Percentiles rank a stretch among this genome's conserved stretches.
Evolutionary conservation across 2,888 invertebrate species (phyloP).

Genomic region (Plemyria rubiginata): DNA sequence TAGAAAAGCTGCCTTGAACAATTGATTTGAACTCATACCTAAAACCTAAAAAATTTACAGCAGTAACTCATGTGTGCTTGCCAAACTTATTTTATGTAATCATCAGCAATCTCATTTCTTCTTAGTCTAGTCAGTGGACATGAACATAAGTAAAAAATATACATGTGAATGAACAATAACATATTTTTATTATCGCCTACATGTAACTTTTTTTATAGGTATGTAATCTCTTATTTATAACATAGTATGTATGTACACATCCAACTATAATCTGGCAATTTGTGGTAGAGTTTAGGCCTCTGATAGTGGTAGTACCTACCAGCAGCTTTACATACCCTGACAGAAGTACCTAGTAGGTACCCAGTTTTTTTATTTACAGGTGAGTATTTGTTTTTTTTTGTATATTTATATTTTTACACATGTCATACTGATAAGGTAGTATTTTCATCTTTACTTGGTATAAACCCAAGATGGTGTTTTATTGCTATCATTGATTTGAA

Average conservation of each 20-base stretch:
- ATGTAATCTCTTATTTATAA: too few relatives aligned
- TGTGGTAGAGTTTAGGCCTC: too few relatives aligned
- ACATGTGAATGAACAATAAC: slow-evolving; percentile 48
- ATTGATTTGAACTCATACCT: slow-evolving; percentile 4
- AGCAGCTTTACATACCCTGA: too few relatives aligned
- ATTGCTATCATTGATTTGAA: slow-evolving; percentile 88
- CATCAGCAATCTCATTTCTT: slow-evolving; percentile 52
- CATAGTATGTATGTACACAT: too few relatives aligned
- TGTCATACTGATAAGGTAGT: not conserved
- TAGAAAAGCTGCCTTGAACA: not conserved
- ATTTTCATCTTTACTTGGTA: slow-evolving; percentile 51
- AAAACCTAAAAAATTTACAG: slow-evolving; percentile 12
- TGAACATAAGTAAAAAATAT: slow-evolving; percentile 58
- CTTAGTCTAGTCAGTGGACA: slow-evolving; percentile 63
- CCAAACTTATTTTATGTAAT: slow-evolving; percentile 48
- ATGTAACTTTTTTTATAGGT: not conserved
- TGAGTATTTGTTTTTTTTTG: too few relatives aligned
- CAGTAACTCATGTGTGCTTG: slow-evolving; percentile 49
- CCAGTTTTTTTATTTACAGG: too few relatives aligned
- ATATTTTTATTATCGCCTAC: slow-evolving; percentile 44
- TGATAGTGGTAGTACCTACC: too few relatives aligned
- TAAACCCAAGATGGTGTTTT: slow-evolving; percentile 86
- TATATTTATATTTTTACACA: too few relatives aligned
- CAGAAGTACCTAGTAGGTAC: too few relatives aligned
- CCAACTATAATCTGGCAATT: too few relatives aligned